A percentile compares a stretch with the other conserved stretches of the same genome.
Conservation (phyloP, 2,797 vertebrate species). For the Characodon lateralis region DNA sequence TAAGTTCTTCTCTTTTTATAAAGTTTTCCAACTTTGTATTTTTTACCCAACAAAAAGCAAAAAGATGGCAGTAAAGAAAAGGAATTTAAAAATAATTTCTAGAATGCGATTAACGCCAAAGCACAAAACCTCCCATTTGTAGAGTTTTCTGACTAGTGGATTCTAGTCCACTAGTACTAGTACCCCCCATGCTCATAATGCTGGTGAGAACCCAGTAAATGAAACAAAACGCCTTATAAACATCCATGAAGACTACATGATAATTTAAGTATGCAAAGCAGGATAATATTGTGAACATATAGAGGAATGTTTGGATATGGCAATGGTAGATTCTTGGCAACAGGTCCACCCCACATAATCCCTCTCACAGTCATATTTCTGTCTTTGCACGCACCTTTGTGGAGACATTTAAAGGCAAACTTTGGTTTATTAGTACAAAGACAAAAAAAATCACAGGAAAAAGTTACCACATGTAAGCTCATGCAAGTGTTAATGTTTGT, state of each 20-base stretch:
- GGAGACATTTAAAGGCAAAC: background rate
- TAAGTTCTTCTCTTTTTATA: background rate
- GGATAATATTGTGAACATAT: background rate
- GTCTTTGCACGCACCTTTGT: background rate
- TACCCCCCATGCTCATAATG: too few species aligned
- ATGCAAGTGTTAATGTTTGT: background rate
- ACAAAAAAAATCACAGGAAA: background rate
- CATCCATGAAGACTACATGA: background rate
- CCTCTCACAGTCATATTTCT: background rate
- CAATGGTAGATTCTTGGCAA: background rate
- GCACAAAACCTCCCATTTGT: background rate
- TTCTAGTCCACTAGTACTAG: too few species aligned
- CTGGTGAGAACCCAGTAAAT: too few species aligned
- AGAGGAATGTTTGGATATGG: background rate
- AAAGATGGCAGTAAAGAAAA: background rate
- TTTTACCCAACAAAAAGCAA: background rate
- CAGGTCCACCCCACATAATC: background rate
- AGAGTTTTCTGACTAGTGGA: background rate
- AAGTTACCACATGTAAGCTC: constrained; percentile 1
- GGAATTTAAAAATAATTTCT: background rate
- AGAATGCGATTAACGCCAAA: background rate
- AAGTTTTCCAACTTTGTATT: background rate
- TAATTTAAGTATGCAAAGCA: background rate
- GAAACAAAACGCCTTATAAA: too few species aligned
- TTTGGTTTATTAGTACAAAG: background rate